Evolutionary conservation across 2,888 invertebrate genomes (phyloP).

Genomic region (Lithophane leautieri): DNA sequence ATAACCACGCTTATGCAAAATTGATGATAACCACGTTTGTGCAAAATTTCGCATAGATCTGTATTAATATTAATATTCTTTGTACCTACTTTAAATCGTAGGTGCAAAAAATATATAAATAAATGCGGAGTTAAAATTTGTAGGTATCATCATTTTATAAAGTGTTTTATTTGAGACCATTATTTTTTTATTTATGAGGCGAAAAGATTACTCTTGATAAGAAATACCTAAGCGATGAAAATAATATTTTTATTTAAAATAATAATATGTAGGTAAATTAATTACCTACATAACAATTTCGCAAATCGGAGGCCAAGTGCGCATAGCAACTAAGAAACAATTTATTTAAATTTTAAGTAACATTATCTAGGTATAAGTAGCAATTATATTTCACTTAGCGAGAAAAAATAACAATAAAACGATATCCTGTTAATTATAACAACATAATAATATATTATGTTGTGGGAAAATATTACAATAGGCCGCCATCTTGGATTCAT

Average conservation of each 20-base stretch:
- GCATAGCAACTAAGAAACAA: slow-evolving; percentile 21
- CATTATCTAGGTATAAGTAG: slow-evolving; percentile 9
- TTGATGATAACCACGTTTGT: not conserved
- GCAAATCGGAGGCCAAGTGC: slow-evolving; percentile 1
- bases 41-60: too few species aligned
- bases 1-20: not conserved
- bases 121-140: not conserved
- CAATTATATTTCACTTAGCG: slow-evolving; percentile 47
- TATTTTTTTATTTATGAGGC: not conserved
- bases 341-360: slow-evolving; percentile 26
- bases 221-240: not conserved
- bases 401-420: slow-evolving; percentile 55
- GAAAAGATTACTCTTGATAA: slow-evolving; percentile 11
- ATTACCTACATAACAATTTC: not conserved
- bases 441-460: slow-evolving; percentile 45
- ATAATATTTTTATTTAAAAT: not conserved
- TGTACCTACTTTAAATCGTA: too few species aligned
- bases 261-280: not conserved
- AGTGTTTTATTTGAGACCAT: not conserved
- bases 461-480: slow-evolving; percentile 63
- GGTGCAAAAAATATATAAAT: not conserved
- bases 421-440: slow-evolving; percentile 56
- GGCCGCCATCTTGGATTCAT: slow-evolving; percentile 36
- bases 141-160: not conserved
- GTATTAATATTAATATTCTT: not conserved